Base-by-base conservation (phyloP, 2,113 vertebrate genomes). In the Notiomystis cincta region DNA sequence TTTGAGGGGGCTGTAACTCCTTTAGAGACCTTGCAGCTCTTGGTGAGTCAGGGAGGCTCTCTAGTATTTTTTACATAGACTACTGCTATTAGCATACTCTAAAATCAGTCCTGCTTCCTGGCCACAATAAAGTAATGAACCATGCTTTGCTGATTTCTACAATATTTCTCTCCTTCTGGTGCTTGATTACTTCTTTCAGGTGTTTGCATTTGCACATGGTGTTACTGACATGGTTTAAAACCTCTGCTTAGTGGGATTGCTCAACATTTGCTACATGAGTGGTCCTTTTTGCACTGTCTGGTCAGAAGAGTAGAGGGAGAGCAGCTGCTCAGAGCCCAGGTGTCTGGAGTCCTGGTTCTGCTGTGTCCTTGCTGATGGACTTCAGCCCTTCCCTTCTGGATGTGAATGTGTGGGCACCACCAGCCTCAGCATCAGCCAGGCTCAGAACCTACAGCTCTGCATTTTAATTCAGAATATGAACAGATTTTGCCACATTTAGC, bases 371-470 rank as follows among this genome's bases (percentile, higher is more conserved):
- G 19, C 42, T 51, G 65, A 31, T 50, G 57, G n/a, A 31, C 48
- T 83, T 70, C 24, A 58, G 42, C 47, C 15, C 25, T 82, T 65
- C 8, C 2, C 51, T 82, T 70, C 47, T 71, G 66, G 33, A n/a
- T 4, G 4, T 53, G 42, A 38, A 1, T 2, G 2, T 42, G 50
- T 1, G 3, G 35, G 30, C 42, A 40, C 21, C 7, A 31, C 40
- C 21, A 56, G 25, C 21, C 54, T 64, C 60, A 24, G 31, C 60
- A 61, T 57, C 51, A 70, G 5, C 44, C 38, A 33, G 11, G 33
- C 56, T 69, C 47, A 2, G n/a, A 4, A 45, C 18, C 65, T 57
- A 13, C 25, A 75, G 33, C 51, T 75, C 35, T 54, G 22, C 33
- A 70, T 47, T 47, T 91, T 20, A 47, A 15, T 64, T 77, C 15